These are phyloP conservation scores for Thoracochromis brauschi DNA, from an alignment of 2,113 vertebrate genomes.

Conservation along the genomic window DNA sequence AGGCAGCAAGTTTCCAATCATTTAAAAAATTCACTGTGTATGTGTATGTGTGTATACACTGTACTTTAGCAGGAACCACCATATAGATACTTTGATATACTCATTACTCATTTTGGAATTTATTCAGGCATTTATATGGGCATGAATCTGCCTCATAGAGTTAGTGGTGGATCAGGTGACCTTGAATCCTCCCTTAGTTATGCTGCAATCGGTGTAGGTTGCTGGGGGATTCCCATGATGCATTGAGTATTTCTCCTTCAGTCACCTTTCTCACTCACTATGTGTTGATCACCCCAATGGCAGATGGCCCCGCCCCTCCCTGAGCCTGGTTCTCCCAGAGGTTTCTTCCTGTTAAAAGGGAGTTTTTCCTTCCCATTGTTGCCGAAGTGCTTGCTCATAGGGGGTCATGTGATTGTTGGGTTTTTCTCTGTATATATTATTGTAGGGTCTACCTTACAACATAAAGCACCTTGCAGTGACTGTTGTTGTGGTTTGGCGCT, in stretches of 20 bases:
- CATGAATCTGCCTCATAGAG: neutral
- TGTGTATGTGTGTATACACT: neutral
- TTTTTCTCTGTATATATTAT: neutral
- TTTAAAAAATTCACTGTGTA: neutral
- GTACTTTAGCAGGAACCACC: neutral
- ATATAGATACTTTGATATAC: neutral
- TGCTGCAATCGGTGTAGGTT: neutral
- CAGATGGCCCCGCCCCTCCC: neutral
- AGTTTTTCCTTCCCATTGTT: neutral
- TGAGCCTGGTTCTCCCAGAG: accelerated
- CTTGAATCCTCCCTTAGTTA: neutral
- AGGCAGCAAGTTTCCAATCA: neutral
- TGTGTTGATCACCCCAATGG: neutral
- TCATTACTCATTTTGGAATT: neutral
- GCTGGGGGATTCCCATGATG: neutral
- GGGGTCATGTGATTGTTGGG: neutral
- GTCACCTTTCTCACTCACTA: neutral
- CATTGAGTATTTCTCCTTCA: neutral
- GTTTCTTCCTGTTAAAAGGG: neutral
- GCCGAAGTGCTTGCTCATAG: neutral
- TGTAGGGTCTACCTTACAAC: neutral
- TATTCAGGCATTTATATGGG: neutral
- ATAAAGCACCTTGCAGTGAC: neutral
- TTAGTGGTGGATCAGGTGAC: neutral
- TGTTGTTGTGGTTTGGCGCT: neutral